Evolutionary conservation across 2,888 invertebrate species (phyloP).

Genomic region (Ashinkailepas kermadecensis): DNA sequence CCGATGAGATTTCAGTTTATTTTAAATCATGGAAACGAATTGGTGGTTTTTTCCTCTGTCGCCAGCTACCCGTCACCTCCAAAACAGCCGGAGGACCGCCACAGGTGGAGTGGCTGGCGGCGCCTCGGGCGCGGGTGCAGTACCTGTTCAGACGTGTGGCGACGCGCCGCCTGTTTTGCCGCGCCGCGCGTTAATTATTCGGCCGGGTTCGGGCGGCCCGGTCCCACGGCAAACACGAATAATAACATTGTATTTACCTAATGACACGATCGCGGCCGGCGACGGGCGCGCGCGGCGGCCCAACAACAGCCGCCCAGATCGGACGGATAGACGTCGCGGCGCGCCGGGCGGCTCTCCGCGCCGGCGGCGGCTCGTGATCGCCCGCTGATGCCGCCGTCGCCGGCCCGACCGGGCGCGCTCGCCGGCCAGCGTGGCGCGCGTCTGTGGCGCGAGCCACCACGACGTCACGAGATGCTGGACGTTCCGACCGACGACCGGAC

Average conservation of each 20-base stretch:
- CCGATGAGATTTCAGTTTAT: no score
- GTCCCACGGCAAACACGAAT: not conserved
- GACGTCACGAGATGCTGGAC: no score
- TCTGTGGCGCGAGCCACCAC: no score
- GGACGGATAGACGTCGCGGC: not conserved
- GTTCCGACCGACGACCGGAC: no score
- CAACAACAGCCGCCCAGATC: not conserved
- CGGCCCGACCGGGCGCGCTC: no score
- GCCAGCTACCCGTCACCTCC: no score
- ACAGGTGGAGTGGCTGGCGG: no score
- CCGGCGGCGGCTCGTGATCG: not conserved
- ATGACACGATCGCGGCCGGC: conserved; percentile 11
- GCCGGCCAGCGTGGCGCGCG: no score
- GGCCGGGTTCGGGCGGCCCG: not conserved
- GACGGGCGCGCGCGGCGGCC: not conserved
- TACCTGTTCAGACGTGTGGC: not conserved
- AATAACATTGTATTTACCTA: conserved; percentile 21
- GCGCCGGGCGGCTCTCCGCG: not conserved
- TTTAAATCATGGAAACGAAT: no score
- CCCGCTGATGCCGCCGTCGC: not conserved
- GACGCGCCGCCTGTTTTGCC: not conserved
- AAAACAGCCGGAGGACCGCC: no score
- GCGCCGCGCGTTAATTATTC: not conserved
- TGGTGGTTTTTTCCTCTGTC: no score
- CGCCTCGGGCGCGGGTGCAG: not conserved